phyloP scores from a whole-genome alignment of 2,888 invertebrate species.

The Dendrolimus pini region DNA sequence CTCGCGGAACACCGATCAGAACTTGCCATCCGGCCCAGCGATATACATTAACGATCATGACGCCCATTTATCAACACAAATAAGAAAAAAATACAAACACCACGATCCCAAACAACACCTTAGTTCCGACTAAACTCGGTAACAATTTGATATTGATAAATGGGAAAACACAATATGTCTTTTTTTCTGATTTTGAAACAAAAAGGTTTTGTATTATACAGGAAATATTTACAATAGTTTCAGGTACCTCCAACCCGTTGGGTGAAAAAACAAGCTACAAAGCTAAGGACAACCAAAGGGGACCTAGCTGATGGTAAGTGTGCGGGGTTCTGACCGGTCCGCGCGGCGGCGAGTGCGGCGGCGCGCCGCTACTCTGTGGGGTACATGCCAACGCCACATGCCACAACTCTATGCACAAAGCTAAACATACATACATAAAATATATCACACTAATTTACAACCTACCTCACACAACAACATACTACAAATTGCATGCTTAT shows the following conservation, averaged over 20 bases:
- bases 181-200: no score
- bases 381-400: slow-evolving; percentile 71
- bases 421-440: slow-evolving; percentile 28
- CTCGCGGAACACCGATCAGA: slow-evolving; percentile 35
- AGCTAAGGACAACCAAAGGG: not conserved
- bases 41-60: not conserved
- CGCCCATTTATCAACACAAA: not conserved
- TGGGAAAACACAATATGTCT: no score
- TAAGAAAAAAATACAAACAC: no score
- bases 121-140: no score
- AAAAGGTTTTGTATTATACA: no score
- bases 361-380: slow-evolving; percentile 49
- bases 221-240: no score
- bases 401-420: slow-evolving; percentile 49
- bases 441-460: slow-evolving; percentile 12
- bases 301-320: slow-evolving; percentile 5
- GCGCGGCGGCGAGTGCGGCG: slow-evolving; percentile 37
- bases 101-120: no score
- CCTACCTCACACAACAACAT: slow-evolving; percentile 32
- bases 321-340: slow-evolving; percentile 49
- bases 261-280: not conserved
- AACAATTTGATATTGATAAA: no score
- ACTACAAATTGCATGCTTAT: slow-evolving; percentile 33
- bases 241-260: not conserved
- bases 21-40: slow-evolving; percentile 12